Conservation (phyloP, 2,797 vertebrate species). For the Loris lydekkerianus region DNA sequence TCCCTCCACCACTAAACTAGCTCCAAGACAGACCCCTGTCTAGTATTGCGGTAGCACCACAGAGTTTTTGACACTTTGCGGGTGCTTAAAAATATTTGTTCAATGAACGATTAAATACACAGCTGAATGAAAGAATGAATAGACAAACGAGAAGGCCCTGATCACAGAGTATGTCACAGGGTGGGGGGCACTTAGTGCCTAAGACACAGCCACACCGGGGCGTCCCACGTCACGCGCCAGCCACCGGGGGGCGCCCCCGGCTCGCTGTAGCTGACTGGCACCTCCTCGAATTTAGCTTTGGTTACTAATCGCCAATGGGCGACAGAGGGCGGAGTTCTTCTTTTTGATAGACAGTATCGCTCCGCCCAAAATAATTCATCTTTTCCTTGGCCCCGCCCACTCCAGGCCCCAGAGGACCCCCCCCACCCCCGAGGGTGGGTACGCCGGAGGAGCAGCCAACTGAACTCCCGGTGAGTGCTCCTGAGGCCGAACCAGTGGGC, state of each 20-base stretch:
- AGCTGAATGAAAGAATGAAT: not conserved
- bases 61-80: not conserved
- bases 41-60: not conserved
- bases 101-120: not conserved
- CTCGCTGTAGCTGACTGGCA: constrained; percentile 23
- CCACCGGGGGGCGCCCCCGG: constrained; percentile 87
- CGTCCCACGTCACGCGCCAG: not conserved
- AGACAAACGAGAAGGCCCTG: not conserved
- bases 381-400: not conserved
- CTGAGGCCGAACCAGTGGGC: constrained; percentile 56
- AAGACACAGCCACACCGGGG: constrained; percentile 55
- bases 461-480: constrained; percentile 55
- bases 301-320: constrained; percentile 48
- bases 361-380: constrained; percentile 84
- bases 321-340: constrained; percentile 51
- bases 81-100: not conserved
- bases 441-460: constrained; percentile 74
- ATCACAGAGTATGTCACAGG: not conserved
- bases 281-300: constrained; percentile 30
- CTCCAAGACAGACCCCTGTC: not conserved
- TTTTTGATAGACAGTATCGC: constrained; percentile 66
- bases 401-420: not conserved
- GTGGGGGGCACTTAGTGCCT: not conserved
- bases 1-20: not conserved
- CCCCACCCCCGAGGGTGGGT: constrained; percentile 16